These are phyloP conservation scores for Toxostoma redivivum DNA, from an alignment of 2,113 vertebrate genomes.

Conservation along the genomic window DNA sequence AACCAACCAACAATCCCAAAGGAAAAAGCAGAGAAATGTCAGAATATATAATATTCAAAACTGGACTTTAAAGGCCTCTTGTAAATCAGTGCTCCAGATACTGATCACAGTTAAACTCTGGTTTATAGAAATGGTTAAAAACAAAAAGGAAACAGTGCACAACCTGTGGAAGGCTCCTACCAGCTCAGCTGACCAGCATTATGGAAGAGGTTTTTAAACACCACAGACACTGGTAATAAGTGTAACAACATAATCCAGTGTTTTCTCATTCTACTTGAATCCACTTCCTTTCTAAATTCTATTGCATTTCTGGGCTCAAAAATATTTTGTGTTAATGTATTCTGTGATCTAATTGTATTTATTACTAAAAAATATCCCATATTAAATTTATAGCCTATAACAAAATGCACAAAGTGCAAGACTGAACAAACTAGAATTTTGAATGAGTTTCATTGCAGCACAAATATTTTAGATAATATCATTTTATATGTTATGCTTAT, in stretches of 20 bases:
- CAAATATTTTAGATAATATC: neutral
- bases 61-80: neutral
- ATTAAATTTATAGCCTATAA: neutral
- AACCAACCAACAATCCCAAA: neutral
- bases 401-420: neutral
- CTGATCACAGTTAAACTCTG: neutral
- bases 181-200: neutral
- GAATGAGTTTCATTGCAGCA: neutral
- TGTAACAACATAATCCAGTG: neutral
- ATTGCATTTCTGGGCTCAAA: neutral
- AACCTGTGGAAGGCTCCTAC: neutral
- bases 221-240: neutral
- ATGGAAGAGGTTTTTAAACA: neutral
- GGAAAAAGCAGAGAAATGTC: neutral
- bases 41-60: slow-evolving; percentile 15
- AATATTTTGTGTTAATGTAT: neutral
- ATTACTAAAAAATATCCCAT: neutral
- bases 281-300: neutral
- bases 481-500: neutral
- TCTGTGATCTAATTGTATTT: neutral
- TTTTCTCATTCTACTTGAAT: neutral
- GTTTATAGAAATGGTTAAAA: neutral
- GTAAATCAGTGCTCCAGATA: neutral
- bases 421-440: neutral
- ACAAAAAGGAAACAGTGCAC: neutral